Evolutionary conservation across 2,113 vertebrate genomes (phyloP).

Genomic region (Willisornis vidua): DNA sequence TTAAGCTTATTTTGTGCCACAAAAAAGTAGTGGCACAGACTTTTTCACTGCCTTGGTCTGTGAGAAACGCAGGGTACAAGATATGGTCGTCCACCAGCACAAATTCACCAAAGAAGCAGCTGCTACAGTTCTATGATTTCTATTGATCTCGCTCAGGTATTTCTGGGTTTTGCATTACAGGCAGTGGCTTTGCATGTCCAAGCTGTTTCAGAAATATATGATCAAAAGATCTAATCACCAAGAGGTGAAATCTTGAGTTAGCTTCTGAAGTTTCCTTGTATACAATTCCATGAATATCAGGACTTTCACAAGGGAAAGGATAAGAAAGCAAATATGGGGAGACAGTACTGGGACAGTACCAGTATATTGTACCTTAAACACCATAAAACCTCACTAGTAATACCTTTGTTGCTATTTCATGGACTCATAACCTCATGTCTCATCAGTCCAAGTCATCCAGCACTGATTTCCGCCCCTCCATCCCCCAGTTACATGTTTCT

Average conservation of each 20-base stretch:
- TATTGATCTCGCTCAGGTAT: neutral
- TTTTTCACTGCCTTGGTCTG: neutral
- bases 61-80: neutral
- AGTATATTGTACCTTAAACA: neutral
- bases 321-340: neutral
- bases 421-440: neutral
- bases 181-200: neutral
- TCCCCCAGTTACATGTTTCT: neutral
- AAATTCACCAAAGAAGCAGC: neutral
- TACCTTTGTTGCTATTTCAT: neutral
- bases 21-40: neutral
- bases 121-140: neutral
- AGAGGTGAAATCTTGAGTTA: neutral
- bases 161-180: neutral
- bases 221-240: neutral
- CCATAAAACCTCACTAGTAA: neutral
- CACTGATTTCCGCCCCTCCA: neutral
- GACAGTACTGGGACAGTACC: neutral
- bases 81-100: neutral
- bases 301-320: neutral
- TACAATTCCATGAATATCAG: neutral
- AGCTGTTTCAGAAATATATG: neutral
- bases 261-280: neutral
- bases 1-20: neutral
- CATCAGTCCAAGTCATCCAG: neutral